These are phyloP conservation scores for Pseudococcus viburni DNA, from an alignment of 2,888 invertebrate species.

Conservation along the genomic window DNA sequence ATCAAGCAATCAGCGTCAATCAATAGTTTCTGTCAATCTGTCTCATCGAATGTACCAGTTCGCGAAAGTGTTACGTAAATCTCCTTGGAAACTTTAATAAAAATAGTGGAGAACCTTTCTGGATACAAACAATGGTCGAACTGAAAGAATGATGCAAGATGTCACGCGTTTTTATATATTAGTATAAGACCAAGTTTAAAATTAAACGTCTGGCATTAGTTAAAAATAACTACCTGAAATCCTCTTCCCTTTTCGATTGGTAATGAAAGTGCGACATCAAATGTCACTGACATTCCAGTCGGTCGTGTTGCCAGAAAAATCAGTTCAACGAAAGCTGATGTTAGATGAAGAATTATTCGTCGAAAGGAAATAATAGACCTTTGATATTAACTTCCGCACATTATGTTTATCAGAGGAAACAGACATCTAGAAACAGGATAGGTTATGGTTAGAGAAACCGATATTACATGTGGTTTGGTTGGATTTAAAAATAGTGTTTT, in stretches of 20 bases:
- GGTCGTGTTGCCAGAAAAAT: conserved; percentile 32
- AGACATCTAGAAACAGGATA: conserved; percentile 21
- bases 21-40: background rate
- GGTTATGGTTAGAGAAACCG: conserved; percentile 11
- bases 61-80: conserved; percentile 39
- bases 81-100: background rate
- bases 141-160: conserved; percentile 52
- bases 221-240: conserved; percentile 48
- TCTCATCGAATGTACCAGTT: background rate
- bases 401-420: conserved; percentile 16
- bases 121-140: conserved; percentile 51
- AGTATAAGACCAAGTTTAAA: conserved; percentile 29
- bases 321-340: conserved; percentile 3
- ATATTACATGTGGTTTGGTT: background rate
- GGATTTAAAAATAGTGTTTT: conserved; percentile 38
- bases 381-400: conserved; percentile 34
- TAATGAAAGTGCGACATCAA: conserved; percentile 48
- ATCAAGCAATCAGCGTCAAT: background rate
- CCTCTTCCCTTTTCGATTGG: conserved; percentile 56
- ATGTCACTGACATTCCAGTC: conserved; percentile 51
- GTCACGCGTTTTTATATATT: conserved; percentile 45
- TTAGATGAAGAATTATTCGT: background rate
- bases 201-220: conserved; percentile 43
- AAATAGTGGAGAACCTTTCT: conserved; percentile 61
- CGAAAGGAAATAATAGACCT: background rate